A percentile compares a stretch with the other conserved stretches of the same genome.
Evolutionary conservation across 2,888 invertebrate species (phyloP).

Genomic region (Eristalis tenax): DNA sequence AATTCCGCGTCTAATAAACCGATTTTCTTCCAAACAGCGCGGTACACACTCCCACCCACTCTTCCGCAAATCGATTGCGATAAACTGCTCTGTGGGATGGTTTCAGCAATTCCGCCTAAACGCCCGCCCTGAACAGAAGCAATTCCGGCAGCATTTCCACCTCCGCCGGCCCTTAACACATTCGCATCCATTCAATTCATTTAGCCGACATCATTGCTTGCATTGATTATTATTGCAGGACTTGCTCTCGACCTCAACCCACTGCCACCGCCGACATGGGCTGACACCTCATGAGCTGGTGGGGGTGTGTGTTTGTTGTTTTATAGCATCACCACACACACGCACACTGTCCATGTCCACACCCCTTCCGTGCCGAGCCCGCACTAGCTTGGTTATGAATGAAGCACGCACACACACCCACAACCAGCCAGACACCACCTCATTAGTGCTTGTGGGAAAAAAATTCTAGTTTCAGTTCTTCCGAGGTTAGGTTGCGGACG

Average conservation of each 20-base stretch:
- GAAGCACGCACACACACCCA: background rate
- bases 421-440: background rate
- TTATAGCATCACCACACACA: background rate
- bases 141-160: background rate
- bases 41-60: background rate
- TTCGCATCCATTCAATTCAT: background rate
- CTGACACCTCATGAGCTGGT: background rate
- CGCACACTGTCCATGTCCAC: background rate
- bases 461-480: constrained; percentile 39
- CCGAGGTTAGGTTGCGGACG: constrained; percentile 15
- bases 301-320: background rate
- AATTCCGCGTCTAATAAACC: too few relatives aligned
- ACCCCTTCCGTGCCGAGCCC: background rate
- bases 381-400: background rate
- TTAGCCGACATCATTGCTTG: background rate
- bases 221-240: background rate
- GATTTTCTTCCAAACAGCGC: too few relatives aligned
- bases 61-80: background rate
- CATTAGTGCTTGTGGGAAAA: constrained; percentile 1
- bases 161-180: background rate
- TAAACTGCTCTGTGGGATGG: background rate
- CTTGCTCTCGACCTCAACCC: background rate
- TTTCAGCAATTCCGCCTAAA: background rate
- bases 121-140: too few relatives aligned
- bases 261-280: background rate